Evolutionary conservation across 2,113 vertebrate species (phyloP), one percentile per base, ranked within the genome.

Genomic region (Brienomyrus brachyistius): DNA sequence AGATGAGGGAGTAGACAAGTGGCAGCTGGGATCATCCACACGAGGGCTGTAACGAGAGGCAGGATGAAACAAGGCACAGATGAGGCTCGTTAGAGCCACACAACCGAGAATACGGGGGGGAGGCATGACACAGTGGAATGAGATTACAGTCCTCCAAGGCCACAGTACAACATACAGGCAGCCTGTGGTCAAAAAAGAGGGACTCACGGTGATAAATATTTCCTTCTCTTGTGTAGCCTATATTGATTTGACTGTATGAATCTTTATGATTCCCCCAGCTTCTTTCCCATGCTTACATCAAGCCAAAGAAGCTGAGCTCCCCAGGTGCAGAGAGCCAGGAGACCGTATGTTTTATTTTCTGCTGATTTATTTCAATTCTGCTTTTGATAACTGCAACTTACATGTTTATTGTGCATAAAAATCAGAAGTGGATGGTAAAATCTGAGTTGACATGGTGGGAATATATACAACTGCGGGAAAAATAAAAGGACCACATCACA

Each of bases 301-400:
- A 87, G 13, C 59, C 59, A 23, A 87, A 90, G 66, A 70, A 52
- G 13, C 59, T 10, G 17, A 17, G 66, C n/a, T 27, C 84, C 48
- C 47, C 89, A 19, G 82, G 54, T 56, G 50, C 21, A 87, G 84
- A 86, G 31, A 86, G 84, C 84, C 54, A 87, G 45, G 89, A 90
- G 47, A 54, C 10, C 0, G 89, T 90, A 90, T 40, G 89, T 48
- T 21, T 50, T 19, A 59, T 50, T 48, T 45, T 10, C 27, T 50
- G 17, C 47, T 48, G n/a, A 74, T 89, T 83, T 43, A 17, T 59
- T 43, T n/a, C 40, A 40, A 27, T 70, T 10, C n/a, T 70, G 10
- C n/a, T 80, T 80, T 80, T 80, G 74, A 43, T 80, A 80, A 80
- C 13, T 80, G 35, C 15, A 80, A 80, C 74, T 43, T 35, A 13